Evolutionary conservation across 2,888 invertebrate genomes (phyloP).

Genomic region (Drosophila tripunctata): DNA sequence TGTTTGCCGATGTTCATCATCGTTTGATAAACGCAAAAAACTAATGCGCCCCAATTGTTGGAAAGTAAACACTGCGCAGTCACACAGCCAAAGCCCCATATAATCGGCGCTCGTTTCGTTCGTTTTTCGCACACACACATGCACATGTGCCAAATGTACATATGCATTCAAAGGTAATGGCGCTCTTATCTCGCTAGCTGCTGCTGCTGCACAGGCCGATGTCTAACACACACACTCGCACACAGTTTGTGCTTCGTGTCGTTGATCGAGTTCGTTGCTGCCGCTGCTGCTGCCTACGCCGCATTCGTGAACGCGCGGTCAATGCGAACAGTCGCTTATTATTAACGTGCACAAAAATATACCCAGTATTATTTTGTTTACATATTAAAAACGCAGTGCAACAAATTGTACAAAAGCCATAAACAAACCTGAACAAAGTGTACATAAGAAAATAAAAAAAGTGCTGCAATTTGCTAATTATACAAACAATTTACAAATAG

Average conservation of each 20-base stretch:
- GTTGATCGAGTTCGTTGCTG: constrained; percentile 30
- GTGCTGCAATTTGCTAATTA: constrained; percentile 29
- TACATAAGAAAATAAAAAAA: constrained; percentile 40
- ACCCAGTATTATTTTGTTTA: constrained; percentile 3
- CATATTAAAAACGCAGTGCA: constrained; percentile 4
- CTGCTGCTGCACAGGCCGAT: constrained; percentile 24
- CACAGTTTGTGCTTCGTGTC: constrained; percentile 17
- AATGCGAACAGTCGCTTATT: constrained; percentile 45
- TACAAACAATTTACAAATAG: constrained; percentile 20
- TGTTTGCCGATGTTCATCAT: constrained; percentile 5
- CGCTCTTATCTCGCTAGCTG: constrained; percentile 38
- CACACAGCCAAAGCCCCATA: constrained; percentile 2
- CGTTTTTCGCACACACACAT: constrained; percentile 20
- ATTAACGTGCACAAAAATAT: not conserved
- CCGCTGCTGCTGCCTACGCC: constrained; percentile 3
- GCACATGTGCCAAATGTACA: not conserved
- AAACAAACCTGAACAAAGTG: constrained; percentile 49
- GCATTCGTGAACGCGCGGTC: constrained; percentile 50
- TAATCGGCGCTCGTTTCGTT: constrained; percentile 8
- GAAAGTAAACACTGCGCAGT: too few species aligned
- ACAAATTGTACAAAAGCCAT: constrained; percentile 22
- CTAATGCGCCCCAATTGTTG: constrained; percentile 13
- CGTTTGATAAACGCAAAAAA: constrained; percentile 40
- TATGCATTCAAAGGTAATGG: constrained; percentile 27
- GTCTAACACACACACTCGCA: constrained; percentile 6